Percentiles rank a stretch among this genome's conserved stretches.
phyloP scores from a whole-genome alignment of 2,113 vertebrate species.

The Otocyon megalotis region DNA sequence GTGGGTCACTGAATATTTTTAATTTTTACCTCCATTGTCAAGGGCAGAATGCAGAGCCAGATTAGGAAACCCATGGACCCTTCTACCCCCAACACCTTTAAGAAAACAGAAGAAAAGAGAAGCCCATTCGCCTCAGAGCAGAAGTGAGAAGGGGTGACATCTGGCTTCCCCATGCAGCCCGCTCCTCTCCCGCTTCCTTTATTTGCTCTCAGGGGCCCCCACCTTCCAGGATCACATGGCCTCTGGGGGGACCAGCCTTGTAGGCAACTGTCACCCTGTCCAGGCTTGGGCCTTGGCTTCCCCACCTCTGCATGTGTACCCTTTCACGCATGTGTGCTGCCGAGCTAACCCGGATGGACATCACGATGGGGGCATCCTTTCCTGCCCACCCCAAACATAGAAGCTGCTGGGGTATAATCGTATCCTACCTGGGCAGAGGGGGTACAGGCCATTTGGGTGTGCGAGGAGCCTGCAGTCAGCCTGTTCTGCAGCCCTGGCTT shows the following conservation, averaged over 20 bases:
- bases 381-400: neutral
- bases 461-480: neutral
- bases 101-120: neutral
- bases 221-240: neutral
- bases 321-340: accelerated
- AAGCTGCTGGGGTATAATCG: neutral
- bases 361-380: neutral
- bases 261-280: accelerated
- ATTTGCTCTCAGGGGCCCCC: neutral
- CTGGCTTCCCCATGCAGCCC: neutral
- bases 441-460: neutral
- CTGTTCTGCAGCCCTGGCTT: neutral
- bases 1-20: neutral
- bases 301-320: neutral
- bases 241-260: accelerated
- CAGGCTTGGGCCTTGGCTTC: neutral
- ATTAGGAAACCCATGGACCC: neutral
- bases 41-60: neutral
- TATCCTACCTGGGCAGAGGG: neutral
- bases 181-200: neutral
- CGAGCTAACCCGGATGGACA: accelerated
- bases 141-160: constrained; percentile 10
- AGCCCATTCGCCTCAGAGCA: neutral
- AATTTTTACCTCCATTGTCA: neutral
- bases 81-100: neutral